Conservation (phyloP, 2,888 invertebrate genomes). For the Standfussiana lucernea region DNA sequence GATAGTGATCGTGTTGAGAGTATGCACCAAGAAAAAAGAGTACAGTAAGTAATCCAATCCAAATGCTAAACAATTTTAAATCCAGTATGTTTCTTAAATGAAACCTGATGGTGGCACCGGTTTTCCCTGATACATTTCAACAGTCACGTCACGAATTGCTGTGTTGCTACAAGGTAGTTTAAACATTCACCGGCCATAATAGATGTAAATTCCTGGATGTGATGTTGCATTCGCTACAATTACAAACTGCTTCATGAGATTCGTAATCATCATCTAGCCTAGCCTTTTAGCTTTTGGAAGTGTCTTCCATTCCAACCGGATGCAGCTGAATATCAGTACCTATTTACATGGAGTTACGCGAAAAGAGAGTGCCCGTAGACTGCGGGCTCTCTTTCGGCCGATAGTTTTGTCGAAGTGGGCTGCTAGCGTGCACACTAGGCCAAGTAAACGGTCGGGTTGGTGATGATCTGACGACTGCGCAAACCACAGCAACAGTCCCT, state of each 20-base stretch:
- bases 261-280: background rate
- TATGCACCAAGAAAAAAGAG: slow-evolving; percentile 1
- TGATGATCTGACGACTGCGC: too few relatives aligned
- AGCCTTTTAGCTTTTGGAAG: too few relatives aligned
- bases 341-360: background rate
- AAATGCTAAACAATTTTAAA: background rate
- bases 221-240: background rate
- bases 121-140: background rate
- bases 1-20: slow-evolving; percentile 5
- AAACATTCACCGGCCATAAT: background rate
- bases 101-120: background rate
- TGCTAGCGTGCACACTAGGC: too few relatives aligned
- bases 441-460: too few relatives aligned
- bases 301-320: background rate
- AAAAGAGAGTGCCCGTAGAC: background rate
- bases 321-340: background rate
- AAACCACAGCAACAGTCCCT: too few relatives aligned
- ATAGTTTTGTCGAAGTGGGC: too few relatives aligned
- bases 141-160: background rate
- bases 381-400: too few relatives aligned
- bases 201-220: background rate
- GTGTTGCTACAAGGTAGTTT: background rate
- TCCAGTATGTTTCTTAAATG: background rate
- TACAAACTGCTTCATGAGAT: background rate
- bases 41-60: slow-evolving; percentile 43